phyloP scores from a whole-genome alignment of 2,888 invertebrate genomes.

The Cantharis rufa region DNA sequence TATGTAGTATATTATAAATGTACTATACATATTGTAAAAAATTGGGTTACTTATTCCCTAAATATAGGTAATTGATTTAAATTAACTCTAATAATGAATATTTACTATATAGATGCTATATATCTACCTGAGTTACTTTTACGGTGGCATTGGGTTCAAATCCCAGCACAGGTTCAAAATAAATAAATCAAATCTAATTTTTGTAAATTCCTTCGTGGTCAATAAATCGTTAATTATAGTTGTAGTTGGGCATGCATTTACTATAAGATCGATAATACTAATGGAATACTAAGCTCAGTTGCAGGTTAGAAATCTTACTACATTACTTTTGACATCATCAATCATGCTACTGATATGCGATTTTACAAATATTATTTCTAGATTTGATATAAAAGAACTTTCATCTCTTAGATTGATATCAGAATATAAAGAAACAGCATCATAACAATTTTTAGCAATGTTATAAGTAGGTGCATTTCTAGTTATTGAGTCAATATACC shows the following conservation, averaged over 20 bases:
- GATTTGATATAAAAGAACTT: slow-evolving; percentile 2
- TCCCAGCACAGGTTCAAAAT: neutral
- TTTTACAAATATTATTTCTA: slow-evolving; percentile 13
- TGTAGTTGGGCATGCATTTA: neutral
- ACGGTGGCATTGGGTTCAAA: neutral
- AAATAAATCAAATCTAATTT: neutral
- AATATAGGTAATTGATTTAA: no score
- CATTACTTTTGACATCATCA: slow-evolving; percentile 15
- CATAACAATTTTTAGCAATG: neutral
- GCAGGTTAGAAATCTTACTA: slow-evolving; percentile 9
- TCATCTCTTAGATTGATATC: slow-evolving; percentile 1
- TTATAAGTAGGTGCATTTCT: neutral
- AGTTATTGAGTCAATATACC: neutral
- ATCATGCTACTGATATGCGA: slow-evolving; percentile 14
- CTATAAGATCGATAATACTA: slow-evolving; percentile 5
- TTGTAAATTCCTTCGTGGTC: neutral
- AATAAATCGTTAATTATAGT: neutral
- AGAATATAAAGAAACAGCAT: neutral
- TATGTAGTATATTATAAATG: no score
- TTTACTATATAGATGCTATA: no score
- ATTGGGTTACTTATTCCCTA: no score
- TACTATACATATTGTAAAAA: no score
- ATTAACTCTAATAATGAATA: no score
- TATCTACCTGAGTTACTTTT: neutral
- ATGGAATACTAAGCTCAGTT: slow-evolving; percentile 7